phyloP scores from a whole-genome alignment of 2,888 invertebrate genomes.

The Zaprionus lineosus region DNA sequence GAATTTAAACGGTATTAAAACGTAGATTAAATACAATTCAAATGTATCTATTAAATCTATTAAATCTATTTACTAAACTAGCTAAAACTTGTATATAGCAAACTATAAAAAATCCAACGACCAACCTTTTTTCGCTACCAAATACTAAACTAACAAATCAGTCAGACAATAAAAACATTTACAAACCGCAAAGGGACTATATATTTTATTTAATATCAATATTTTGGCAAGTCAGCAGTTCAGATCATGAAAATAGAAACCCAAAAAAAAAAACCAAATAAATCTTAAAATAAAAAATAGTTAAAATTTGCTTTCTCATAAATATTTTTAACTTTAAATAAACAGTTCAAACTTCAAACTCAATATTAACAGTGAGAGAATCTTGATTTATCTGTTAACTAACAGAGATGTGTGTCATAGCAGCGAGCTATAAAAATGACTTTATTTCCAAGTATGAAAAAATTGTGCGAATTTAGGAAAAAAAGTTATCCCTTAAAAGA shows the following conservation, averaged over 20 bases:
- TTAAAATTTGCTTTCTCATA: no score
- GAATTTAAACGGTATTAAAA: conserved; percentile 57
- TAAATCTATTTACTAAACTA: no score
- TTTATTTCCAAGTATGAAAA: no score
- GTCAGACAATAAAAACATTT: conserved; percentile 39
- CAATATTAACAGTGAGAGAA: no score
- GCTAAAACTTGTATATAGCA: conserved; percentile 65
- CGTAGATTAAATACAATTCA: conserved; percentile 49
- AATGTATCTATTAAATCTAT: conserved; percentile 45
- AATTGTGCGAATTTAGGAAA: no score
- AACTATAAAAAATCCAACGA: conserved; percentile 70
- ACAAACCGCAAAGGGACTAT: conserved; percentile 25
- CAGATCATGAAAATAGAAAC: conserved; percentile 27
- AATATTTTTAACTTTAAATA: no score
- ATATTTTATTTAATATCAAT: no score
- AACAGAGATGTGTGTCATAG: no score
- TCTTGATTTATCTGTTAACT: no score
- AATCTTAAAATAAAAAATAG: not conserved
- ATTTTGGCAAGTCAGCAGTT: conserved; percentile 1
- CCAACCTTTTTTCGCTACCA: conserved; percentile 76
- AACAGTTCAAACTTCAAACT: no score
- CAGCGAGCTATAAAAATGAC: no score
- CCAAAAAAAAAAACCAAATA: not conserved
- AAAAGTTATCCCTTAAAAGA: no score
- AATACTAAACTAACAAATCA: conserved; percentile 39